Evolutionary conservation across 2,888 invertebrate genomes (phyloP), one percentile per base, ranked within the genome.

Genomic region (Eupithecia tripunctaria): DNA sequence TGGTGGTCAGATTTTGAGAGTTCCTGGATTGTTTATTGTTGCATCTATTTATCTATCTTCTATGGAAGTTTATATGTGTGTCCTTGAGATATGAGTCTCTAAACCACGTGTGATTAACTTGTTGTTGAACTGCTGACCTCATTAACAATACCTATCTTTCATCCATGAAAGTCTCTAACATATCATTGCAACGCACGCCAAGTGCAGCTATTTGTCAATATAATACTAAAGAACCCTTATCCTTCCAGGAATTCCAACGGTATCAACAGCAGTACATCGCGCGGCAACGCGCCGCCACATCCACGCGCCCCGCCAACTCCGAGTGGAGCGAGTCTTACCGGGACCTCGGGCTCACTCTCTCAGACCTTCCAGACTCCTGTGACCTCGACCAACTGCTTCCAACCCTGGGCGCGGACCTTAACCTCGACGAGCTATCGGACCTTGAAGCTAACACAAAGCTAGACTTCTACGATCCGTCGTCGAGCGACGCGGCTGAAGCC

Each of bases 321-420:
- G 88, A 95, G 88, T 91, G 94, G 95, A 89, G 90, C 90, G 93
- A 93, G 80, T 91, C 93, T 0, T 93, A 93, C 87, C 91, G 92
- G 88, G 94, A 94, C 88, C 86, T 90, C 56, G 88, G 86, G 2
- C 82, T 93, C 15, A 83, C 90, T 14, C 85, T 94, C n/a, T 89
- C 91, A 1, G 94, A 94, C 74, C 84, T 94, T 47, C 91, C 94
- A 2, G 94, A 94, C 82, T 88, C 86, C 72, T 91, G 92, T 74
- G 96, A 96, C 86, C 92, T 96, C 71, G 96, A 96, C 82, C 96
- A 96, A 81, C 90, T 97, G 80, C 90, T 96, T 84, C 96, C 96
- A 21, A 95, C 95, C 43, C 87, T 96, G 25, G 96, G 95, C 76
- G 95, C 95, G 65, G 94, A 95, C 80, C 96, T 96, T 82, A 92